Conservation (phyloP, 2,888 invertebrate genomes). For the Acleris cristana region DNA sequence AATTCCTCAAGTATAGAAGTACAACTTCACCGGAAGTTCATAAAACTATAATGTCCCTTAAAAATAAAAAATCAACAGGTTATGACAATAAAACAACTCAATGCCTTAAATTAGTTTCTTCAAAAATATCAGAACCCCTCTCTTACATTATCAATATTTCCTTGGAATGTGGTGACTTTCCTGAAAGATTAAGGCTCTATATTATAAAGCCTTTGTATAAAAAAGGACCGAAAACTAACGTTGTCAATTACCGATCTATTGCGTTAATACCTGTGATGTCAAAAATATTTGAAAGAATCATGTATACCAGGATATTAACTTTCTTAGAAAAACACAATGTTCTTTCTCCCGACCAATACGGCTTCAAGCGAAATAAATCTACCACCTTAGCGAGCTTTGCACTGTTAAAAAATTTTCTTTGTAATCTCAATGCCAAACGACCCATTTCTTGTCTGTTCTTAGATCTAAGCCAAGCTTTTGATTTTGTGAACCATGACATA, state of each 20-base stretch:
- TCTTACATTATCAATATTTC: neutral
- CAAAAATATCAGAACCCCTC: neutral
- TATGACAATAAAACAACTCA: neutral
- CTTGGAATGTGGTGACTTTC: neutral
- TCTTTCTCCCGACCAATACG: neutral
- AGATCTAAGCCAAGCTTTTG: neutral
- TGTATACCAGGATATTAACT: neutral
- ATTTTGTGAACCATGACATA: neutral
- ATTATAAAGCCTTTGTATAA: slow-evolving; percentile 3
- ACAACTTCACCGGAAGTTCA: neutral
- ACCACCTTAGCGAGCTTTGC: neutral
- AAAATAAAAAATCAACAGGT: neutral
- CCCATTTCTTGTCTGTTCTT: neutral
- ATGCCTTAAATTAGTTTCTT: neutral
- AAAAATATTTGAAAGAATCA: neutral
- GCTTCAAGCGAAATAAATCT: neutral
- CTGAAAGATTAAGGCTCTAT: neutral
- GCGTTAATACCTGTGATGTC: neutral
- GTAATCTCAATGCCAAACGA: neutral
- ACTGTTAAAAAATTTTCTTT: neutral
- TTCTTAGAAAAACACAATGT: neutral
- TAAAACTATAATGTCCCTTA: neutral
- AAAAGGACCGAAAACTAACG: neutral
- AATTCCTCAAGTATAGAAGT: neutral
- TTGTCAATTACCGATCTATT: neutral